Evolutionary conservation across 2,888 invertebrate genomes (phyloP).

Genomic region (Cylloceria caligata): DNA sequence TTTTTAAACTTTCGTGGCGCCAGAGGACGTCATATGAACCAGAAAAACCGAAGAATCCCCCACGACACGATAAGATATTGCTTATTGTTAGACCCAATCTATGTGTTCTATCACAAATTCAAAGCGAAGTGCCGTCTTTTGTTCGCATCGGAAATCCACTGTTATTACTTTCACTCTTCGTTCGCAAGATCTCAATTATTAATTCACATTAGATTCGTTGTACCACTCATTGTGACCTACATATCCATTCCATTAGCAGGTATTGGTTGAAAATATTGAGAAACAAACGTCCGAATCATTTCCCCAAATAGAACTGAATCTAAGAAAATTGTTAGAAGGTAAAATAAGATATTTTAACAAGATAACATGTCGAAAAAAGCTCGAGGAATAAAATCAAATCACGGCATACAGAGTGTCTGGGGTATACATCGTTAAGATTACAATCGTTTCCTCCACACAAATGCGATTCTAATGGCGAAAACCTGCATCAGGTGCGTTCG

Average conservation of each 20-base stretch:
- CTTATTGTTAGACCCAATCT: slow-evolving; percentile 63
- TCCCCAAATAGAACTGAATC: too few relatives aligned
- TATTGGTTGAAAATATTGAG: not conserved
- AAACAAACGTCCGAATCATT: not conserved
- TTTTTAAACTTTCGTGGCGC: slow-evolving; percentile 36
- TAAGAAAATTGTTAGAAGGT: not conserved
- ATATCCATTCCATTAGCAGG: not conserved
- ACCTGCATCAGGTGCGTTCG: slow-evolving; percentile 64
- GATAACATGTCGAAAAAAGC: not conserved
- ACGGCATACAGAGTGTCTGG: not conserved
- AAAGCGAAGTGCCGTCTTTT: slow-evolving; percentile 37
- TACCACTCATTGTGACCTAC: not conserved
- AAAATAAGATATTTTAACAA: not conserved
- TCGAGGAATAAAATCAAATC: not conserved
- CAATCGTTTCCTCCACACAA: slow-evolving; percentile 43
- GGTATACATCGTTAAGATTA: slow-evolving; percentile 29
- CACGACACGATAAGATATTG: slow-evolving; percentile 23
- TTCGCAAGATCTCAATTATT: slow-evolving; percentile 30
- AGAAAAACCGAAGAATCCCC: slow-evolving; percentile 19
- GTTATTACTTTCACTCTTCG: slow-evolving; percentile 63
- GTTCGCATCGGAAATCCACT: slow-evolving; percentile 55
- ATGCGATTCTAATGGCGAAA: slow-evolving; percentile 56
- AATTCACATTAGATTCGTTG: slow-evolving; percentile 16
- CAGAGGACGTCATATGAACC: slow-evolving; percentile 26
- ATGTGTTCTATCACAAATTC: slow-evolving; percentile 51